phyloP scores from a whole-genome alignment of 2,797 vertebrate genomes.

The Decapterus maruadsi region DNA sequence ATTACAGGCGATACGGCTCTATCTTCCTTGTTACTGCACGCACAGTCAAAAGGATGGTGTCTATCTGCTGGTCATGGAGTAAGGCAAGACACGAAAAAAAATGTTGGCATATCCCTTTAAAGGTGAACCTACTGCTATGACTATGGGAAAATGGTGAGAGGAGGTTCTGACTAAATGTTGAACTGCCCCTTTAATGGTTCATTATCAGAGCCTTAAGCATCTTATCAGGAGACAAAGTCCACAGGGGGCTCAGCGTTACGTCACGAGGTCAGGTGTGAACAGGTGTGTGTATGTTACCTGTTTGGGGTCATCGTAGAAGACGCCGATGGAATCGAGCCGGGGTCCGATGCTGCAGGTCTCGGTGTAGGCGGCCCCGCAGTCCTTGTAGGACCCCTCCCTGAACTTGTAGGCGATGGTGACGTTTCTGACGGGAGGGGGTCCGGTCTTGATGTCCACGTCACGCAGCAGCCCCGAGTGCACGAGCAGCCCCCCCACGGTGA shows the following conservation, averaged over 20 bases:
- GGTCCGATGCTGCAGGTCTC: constrained; percentile 94
- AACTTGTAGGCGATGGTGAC: constrained; percentile 95
- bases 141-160: too few relatives aligned
- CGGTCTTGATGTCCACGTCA: constrained; percentile 89
- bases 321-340: constrained; percentile 87
- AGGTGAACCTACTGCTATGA: too few relatives aligned
- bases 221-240: constrained; percentile 62
- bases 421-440: constrained; percentile 89
- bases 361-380: constrained; percentile 88
- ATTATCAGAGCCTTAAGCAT: too few relatives aligned
- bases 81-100: too few relatives aligned
- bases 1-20: too few relatives aligned
- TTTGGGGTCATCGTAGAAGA: constrained; percentile 95
- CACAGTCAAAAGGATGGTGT: too few relatives aligned
- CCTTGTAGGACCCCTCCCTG: constrained; percentile 89
- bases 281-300: constrained; percentile 68
- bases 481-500: constrained; percentile 86
- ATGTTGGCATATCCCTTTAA: too few relatives aligned
- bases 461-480: constrained; percentile 92
- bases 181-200: too few relatives aligned
- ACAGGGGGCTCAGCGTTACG: constrained; percentile 23
- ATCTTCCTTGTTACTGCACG: too few relatives aligned
- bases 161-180: too few relatives aligned
- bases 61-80: too few relatives aligned
- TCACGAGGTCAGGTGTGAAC: constrained; percentile 43